phyloP scores from a whole-genome alignment of 1,140 invertebrate genomes.

The Drosophila kurseongensis region DNA sequence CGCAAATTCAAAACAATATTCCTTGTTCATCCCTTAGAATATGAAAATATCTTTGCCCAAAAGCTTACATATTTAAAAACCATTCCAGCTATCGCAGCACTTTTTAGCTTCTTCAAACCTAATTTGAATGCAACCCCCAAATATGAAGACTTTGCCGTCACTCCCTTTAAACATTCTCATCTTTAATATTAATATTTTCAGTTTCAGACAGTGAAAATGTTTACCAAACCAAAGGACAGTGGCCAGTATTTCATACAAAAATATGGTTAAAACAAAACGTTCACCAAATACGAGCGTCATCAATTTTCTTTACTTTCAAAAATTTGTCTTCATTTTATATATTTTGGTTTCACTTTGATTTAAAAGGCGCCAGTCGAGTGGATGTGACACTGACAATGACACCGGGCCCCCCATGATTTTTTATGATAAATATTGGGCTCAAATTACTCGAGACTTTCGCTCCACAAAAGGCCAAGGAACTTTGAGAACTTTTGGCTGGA shows the following conservation, averaged over 20 bases:
- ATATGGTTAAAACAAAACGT: slow-evolving; percentile 31
- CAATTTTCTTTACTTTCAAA: slow-evolving; percentile 39
- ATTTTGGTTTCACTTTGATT: slow-evolving; percentile 56
- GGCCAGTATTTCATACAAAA: neutral
- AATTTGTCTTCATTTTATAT: slow-evolving; percentile 34
- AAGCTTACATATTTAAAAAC: slow-evolving; percentile 19
- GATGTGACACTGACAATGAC: slow-evolving; percentile 66
- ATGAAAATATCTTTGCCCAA: slow-evolving; percentile 10
- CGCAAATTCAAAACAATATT: neutral
- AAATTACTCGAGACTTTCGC: slow-evolving; percentile 67
- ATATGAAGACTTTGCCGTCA: neutral
- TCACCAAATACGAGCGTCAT: slow-evolving; percentile 26
- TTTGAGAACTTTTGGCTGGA: slow-evolving; percentile 9
- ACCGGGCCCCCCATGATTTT: slow-evolving; percentile 30
- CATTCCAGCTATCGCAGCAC: slow-evolving; percentile 22
- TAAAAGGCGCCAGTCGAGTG: slow-evolving; percentile 57
- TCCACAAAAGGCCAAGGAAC: slow-evolving; percentile 34
- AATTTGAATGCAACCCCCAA: slow-evolving; percentile 43
- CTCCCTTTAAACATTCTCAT: slow-evolving; percentile 11
- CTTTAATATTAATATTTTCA: slow-evolving; percentile 33
- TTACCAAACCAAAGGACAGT: neutral
- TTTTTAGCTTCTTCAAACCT: slow-evolving; percentile 15
- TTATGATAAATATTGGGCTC: slow-evolving; percentile 63
- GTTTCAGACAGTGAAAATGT: slow-evolving; percentile 10
- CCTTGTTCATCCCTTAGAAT: slow-evolving; percentile 24